Conservation (phyloP, 2,113 vertebrate genomes). For the Epinephelus cyanopodus region DNA sequence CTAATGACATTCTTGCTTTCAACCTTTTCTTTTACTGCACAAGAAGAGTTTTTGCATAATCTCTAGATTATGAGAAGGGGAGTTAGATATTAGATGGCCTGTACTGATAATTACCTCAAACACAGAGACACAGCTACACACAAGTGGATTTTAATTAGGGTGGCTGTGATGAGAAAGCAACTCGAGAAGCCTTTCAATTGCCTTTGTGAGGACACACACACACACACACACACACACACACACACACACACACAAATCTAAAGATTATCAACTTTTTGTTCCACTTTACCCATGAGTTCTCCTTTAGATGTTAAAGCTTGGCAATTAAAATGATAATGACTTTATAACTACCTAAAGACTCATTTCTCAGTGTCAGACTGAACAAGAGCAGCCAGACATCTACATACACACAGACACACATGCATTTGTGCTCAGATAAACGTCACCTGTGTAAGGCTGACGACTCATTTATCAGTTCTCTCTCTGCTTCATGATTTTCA, state of each 20-base stretch:
- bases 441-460: slow-evolving; percentile 3
- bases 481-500: neutral
- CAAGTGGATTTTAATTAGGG: slow-evolving; percentile 52
- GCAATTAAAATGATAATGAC: slow-evolving; percentile 57
- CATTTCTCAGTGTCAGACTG: slow-evolving; percentile 2
- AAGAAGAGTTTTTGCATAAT: slow-evolving; percentile 16
- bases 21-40: slow-evolving; percentile 5
- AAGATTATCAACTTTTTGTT: slow-evolving; percentile 44
- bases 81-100: slow-evolving; percentile 33
- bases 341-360: slow-evolving; percentile 25
- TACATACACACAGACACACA: neutral
- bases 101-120: slow-evolving; percentile 40
- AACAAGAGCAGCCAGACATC: neutral
- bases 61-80: slow-evolving; percentile 19
- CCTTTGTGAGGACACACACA: neutral
- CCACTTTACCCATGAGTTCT: slow-evolving; percentile 27
- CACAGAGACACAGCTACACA: slow-evolving; percentile 31
- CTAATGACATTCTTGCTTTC: neutral
- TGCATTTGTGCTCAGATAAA: neutral
- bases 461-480: neutral
- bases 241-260: slow-evolving; percentile 6
- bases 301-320: slow-evolving; percentile 30
- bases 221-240: slow-evolving; percentile 2
- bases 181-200: slow-evolving; percentile 18
- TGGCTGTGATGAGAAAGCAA: slow-evolving; percentile 34